Evolutionary conservation across 2,113 vertebrate genomes (phyloP), one percentile per base, ranked within the genome.

Genomic region (Nymphicus hollandicus): DNA sequence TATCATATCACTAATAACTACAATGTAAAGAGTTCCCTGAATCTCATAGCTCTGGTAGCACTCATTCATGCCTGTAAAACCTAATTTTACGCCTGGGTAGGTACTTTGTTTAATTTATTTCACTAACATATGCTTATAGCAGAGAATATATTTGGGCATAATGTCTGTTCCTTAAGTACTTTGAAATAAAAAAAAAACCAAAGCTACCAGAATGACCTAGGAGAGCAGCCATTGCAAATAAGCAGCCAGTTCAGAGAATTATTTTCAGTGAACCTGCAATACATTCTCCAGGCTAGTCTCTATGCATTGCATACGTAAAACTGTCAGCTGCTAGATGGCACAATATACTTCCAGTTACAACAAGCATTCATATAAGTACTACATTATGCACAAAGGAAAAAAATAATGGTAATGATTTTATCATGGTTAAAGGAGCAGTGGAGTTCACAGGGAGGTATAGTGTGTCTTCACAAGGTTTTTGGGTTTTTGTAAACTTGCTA

Each of bases 101-200:
- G 46, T 95, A 84, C 81, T 77, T 89, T 55, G n/a, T 87, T 93
- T 92, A 87, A 95, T 92, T 91, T 91, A 93, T 95, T 96, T 96
- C 50, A 65, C 18, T 76, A 39, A 39, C 24, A 58, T 82, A 82
- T 76, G 39, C 39, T 91, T 94, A 92, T 85, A 92, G 65, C 80
- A 82, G 64, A 89, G 86, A 90, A 77, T 84, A 25, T 69, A 92
- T 23, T 58, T 81, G 29, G 74, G 47, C 73, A 74, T 70, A 55
- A 70, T 22, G 52, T 91, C 95, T 91, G 10, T 78, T 89, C 70
- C 71, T 52, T 35, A 95, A 89, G 35, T 81, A 86, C 31, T 88
- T 70, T 83, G 28, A 53, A 79, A 78, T 81, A 61, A 56, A 70
- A 61, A 70, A 61, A 18, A 19, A 1, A 17, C 13, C 11, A 55